phyloP scores from a whole-genome alignment of 2,113 vertebrate genomes.

The Microtus montanus region DNA sequence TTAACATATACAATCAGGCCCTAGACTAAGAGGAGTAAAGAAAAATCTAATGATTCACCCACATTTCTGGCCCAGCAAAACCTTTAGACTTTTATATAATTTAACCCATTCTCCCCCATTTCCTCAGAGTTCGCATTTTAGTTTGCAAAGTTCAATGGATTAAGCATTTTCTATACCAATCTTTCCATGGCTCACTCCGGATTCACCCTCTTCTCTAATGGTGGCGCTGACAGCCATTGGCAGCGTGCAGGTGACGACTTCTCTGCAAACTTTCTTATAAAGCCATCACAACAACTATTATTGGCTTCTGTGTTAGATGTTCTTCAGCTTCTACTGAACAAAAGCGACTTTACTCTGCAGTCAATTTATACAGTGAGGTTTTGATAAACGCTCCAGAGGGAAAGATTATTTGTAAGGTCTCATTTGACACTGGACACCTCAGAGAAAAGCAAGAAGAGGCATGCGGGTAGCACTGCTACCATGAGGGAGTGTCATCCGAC shows the following conservation, averaged over 20 bases:
- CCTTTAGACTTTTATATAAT: not conserved
- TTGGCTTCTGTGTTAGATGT: not conserved
- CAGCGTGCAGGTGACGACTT: not conserved
- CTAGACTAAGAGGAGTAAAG: not conserved
- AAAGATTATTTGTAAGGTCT: not conserved
- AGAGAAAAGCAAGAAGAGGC: not conserved
- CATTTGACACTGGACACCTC: not conserved
- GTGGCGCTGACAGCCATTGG: accelerated
- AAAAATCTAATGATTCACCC: not conserved
- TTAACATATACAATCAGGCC: not conserved
- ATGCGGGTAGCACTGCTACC: accelerated
- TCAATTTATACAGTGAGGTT: not conserved
- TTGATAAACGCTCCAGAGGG: not conserved
- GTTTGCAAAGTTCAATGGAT: not conserved
- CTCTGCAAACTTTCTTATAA: not conserved
- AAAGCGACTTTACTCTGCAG: not conserved
- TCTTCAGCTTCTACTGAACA: not conserved
- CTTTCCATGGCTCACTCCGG: not conserved
- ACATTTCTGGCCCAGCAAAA: not conserved
- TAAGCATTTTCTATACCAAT: not conserved
- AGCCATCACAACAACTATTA: not conserved
- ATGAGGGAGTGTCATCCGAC: accelerated
- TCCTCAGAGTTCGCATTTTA: not conserved
- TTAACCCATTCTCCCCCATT: not conserved
- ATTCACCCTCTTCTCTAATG: not conserved